phyloP scores from a whole-genome alignment of 2,113 vertebrate genomes.

The Fulica atra region DNA sequence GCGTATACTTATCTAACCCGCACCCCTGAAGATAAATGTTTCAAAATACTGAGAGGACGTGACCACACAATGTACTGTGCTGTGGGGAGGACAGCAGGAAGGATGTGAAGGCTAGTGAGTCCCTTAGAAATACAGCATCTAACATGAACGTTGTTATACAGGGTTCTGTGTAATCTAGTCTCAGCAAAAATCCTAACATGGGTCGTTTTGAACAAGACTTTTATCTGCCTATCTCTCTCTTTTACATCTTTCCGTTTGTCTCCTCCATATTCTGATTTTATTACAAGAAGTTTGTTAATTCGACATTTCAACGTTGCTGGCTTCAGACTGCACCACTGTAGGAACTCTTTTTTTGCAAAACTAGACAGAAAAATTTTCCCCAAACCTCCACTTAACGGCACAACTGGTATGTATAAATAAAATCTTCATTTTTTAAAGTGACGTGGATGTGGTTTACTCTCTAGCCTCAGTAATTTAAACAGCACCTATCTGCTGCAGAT shows the following conservation, averaged over 20 bases:
- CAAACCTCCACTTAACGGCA: slow-evolving; percentile 43
- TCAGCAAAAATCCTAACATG: not conserved
- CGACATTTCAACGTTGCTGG: not conserved
- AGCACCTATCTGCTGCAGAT: slow-evolving; percentile 76
- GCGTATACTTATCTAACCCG: slow-evolving; percentile 17
- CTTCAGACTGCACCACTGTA: not conserved
- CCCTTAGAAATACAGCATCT: not conserved
- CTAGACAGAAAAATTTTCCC: not conserved
- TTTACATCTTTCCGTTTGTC: not conserved
- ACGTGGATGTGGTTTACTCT: slow-evolving; percentile 78
- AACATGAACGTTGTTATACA: not conserved
- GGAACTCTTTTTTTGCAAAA: not conserved
- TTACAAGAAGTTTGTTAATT: slow-evolving; percentile 28
- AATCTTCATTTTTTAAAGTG: slow-evolving; percentile 75
- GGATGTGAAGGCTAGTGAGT: not conserved
- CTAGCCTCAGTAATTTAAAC: slow-evolving; percentile 75
- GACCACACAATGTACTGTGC: not conserved
- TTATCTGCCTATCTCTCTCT: not conserved
- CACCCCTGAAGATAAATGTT: slow-evolving; percentile 10
- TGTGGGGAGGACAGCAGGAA: not conserved
- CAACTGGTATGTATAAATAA: slow-evolving; percentile 75
- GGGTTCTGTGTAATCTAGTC: not conserved
- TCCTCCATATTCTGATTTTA: not conserved
- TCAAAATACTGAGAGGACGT: slow-evolving; percentile 8
- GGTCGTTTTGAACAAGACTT: not conserved